Conservation (phyloP, 2,113 vertebrate genomes). For the Odontophorus gujanensis region DNA sequence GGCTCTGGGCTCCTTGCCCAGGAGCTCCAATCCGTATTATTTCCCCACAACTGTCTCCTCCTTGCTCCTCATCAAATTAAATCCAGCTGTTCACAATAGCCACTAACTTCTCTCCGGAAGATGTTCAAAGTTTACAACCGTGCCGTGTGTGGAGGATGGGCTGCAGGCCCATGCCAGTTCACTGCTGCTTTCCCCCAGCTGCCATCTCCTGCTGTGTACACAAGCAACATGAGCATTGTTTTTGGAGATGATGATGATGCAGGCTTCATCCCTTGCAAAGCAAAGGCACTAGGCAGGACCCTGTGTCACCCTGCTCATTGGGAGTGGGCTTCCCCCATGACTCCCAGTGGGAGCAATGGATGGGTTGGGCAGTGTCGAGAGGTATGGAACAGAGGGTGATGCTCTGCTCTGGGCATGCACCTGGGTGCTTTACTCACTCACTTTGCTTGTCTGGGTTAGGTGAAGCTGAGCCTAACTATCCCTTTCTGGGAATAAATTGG, state of each 20-base stretch:
- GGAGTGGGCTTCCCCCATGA: not conserved
- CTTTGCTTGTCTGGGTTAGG: not conserved
- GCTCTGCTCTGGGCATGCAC: not conserved
- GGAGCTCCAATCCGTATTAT: constrained; percentile 60
- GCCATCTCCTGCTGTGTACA: no score
- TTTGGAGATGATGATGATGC: no score
- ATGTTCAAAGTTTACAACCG: constrained; percentile 70
- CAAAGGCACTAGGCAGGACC: no score
- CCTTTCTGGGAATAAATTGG: not conserved
- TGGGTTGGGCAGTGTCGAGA: not conserved
- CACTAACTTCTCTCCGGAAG: constrained; percentile 74
- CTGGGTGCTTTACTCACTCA: not conserved
- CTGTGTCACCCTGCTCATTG: not conserved
- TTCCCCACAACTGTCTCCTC: constrained; percentile 74
- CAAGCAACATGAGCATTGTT: no score
- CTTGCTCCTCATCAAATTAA: constrained; percentile 73
- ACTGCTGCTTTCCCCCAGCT: constrained; percentile 45
- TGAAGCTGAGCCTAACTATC: not conserved
- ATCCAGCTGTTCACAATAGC: constrained; percentile 77
- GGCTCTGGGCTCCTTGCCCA: constrained; percentile 57
- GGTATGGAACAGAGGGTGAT: not conserved
- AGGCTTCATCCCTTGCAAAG: no score
- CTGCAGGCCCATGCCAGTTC: constrained; percentile 68
- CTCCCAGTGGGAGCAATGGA: not conserved
- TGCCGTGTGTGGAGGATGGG: constrained; percentile 74